Evolutionary conservation across 2,888 invertebrate species (phyloP).

Genomic region (Tipula vernalis): DNA sequence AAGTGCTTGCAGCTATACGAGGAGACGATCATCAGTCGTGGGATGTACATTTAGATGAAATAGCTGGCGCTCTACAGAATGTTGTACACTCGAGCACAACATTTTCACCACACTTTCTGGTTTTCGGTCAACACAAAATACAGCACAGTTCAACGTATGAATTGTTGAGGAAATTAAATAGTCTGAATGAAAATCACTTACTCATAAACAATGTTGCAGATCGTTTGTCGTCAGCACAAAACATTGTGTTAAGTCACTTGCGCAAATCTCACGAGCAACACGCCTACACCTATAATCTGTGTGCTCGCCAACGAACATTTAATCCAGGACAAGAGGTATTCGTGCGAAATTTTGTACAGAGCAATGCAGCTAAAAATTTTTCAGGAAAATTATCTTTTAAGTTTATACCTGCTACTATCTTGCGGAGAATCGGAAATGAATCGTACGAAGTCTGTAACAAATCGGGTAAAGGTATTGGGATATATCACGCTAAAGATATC

Average conservation of each 20-base stretch:
- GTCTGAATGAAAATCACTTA: background rate
- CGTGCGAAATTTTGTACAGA: background rate
- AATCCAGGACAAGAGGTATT: background rate
- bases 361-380: background rate
- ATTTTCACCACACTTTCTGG: background rate
- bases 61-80: background rate
- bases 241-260: background rate
- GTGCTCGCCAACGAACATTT: background rate
- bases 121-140: too few relatives aligned
- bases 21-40: background rate
- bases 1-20: background rate
- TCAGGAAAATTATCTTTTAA: too few relatives aligned
- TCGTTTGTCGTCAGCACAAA: background rate
- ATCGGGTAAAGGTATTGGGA: background rate
- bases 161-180: too few relatives aligned
- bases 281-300: background rate
- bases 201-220: background rate
- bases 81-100: background rate
- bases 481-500: background rate
- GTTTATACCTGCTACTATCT: background rate
- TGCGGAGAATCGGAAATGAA: background rate
- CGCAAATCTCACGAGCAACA: background rate
- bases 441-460: background rate
- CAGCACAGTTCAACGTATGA: too few relatives aligned
- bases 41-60: background rate